Percentiles rank a stretch among this genome's conserved stretches.
phyloP scores from a whole-genome alignment of 2,113 vertebrate species.

The Rutilus rutilus region DNA sequence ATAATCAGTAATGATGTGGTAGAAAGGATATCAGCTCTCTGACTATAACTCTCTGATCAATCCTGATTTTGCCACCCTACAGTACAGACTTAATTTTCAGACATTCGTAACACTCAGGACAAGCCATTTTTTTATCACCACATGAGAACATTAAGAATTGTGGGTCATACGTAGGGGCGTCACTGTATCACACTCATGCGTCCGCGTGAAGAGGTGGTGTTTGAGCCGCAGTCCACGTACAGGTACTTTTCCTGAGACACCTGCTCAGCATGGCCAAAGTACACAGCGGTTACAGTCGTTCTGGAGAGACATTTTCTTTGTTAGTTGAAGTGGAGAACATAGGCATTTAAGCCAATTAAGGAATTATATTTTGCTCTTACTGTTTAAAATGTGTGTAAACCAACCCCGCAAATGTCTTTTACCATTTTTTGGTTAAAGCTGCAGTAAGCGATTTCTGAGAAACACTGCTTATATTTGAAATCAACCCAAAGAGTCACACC shows the following conservation, averaged over 20 bases:
- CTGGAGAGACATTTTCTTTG: constrained; percentile 66
- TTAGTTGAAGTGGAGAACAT: not conserved
- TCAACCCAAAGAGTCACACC: too few species aligned
- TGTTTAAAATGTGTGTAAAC: too few species aligned
- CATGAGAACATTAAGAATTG: not conserved
- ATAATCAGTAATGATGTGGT: not conserved
- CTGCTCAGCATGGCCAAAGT: constrained; percentile 91
- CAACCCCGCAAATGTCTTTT: too few species aligned
- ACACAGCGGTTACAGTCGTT: constrained; percentile 89
- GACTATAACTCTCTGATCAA: not conserved
- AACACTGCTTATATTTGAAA: too few species aligned
- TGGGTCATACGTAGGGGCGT: not conserved
- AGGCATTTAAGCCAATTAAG: too few species aligned
- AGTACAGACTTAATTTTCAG: not conserved
- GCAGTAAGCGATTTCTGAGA: too few species aligned
- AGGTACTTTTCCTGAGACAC: constrained; percentile 92
- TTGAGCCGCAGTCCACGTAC: constrained; percentile 92
- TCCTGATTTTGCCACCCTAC: not conserved
- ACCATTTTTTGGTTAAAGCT: too few species aligned
- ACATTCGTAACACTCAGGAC: not conserved
- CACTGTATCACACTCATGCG: constrained; percentile 39
- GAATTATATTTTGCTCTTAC: too few species aligned
- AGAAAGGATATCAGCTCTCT: constrained; percentile 2
- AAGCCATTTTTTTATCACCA: not conserved
- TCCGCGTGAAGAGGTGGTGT: constrained; percentile 81